These are phyloP conservation scores for Anolis apletophallus DNA, from an alignment of 2,797 vertebrate genomes.

Conservation along the genomic window DNA sequence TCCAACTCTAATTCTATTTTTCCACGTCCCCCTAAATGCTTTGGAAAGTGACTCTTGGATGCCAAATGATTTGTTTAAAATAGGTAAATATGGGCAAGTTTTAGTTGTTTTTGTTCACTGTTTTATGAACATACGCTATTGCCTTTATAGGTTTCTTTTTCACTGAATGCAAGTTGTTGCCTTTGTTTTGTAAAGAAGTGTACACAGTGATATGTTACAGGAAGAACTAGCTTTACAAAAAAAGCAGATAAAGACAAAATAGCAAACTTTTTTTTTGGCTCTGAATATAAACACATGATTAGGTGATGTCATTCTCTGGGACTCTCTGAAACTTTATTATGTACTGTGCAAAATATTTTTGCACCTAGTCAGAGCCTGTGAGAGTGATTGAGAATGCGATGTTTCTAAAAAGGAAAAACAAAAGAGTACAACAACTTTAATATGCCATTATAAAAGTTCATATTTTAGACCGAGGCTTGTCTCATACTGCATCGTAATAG, in stretches of 20 bases:
- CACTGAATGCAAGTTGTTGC: background rate
- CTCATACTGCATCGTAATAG: background rate
- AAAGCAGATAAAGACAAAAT: background rate
- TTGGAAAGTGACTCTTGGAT: background rate
- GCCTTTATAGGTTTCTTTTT: background rate
- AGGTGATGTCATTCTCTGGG: slow-evolving; percentile 19
- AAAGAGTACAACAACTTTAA: background rate
- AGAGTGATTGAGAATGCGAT: slow-evolving; percentile 28
- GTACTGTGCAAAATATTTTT: slow-evolving; percentile 38
- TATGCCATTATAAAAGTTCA: slow-evolving; percentile 11
- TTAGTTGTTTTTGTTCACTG: background rate
- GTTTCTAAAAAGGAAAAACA: slow-evolving; percentile 19
- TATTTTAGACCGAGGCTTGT: slow-evolving; percentile 19
- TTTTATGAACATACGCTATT: background rate
- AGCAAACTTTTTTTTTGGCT: slow-evolving; percentile 1
- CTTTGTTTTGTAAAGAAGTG: slow-evolving; percentile 42
- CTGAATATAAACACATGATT: background rate
- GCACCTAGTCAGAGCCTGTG: background rate
- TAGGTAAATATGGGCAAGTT: background rate
- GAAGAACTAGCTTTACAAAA: slow-evolving; percentile 3
- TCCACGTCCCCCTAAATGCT: background rate
- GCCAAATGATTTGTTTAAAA: background rate
- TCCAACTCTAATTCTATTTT: background rate
- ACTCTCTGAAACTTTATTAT: slow-evolving; percentile 28
- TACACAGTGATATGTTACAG: slow-evolving; percentile 14